Evolutionary conservation across 2,888 invertebrate genomes (phyloP).

Genomic region (Synergus japonicus): DNA sequence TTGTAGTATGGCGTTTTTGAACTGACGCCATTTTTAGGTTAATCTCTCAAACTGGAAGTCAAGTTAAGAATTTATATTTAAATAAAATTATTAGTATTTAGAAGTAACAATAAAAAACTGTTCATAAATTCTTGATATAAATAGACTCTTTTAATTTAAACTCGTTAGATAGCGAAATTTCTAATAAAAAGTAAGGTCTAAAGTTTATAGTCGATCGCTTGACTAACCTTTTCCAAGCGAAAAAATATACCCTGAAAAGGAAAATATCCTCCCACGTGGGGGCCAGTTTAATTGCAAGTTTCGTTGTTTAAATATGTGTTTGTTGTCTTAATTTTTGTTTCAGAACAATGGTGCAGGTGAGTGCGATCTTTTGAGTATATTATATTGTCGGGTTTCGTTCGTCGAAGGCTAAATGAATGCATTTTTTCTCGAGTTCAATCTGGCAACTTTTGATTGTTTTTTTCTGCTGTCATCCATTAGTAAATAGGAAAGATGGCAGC

Average conservation of each 20-base stretch:
- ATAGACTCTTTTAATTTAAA: background rate
- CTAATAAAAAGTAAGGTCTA: background rate
- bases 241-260: conserved; percentile 76
- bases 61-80: background rate
- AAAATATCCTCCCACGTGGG: conserved; percentile 77
- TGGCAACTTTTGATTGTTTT: conserved; percentile 75
- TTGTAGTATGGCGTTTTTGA: background rate
- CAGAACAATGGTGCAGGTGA: conserved; percentile 76
- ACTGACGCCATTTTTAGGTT: conserved; percentile 32
- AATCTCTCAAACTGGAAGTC: conserved; percentile 24
- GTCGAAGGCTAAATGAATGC: conserved; percentile 52
- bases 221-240: conserved; percentile 75
- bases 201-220: conserved; percentile 62
- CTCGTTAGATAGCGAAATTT: background rate
- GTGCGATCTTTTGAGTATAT: conserved; percentile 64
- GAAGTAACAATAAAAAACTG: background rate
- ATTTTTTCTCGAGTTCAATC: conserved; percentile 69
- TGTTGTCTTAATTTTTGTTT: conserved; percentile 74
- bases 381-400: conserved; percentile 48
- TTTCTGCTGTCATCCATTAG: conserved; percentile 76
- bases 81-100: background rate
- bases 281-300: conserved; percentile 75
- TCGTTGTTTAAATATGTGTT: conserved; percentile 76
- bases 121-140: background rate
- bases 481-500: conserved; percentile 78